phyloP scores from a whole-genome alignment of 2,113 vertebrate genomes.

The Ageneiosus marmoratus region DNA sequence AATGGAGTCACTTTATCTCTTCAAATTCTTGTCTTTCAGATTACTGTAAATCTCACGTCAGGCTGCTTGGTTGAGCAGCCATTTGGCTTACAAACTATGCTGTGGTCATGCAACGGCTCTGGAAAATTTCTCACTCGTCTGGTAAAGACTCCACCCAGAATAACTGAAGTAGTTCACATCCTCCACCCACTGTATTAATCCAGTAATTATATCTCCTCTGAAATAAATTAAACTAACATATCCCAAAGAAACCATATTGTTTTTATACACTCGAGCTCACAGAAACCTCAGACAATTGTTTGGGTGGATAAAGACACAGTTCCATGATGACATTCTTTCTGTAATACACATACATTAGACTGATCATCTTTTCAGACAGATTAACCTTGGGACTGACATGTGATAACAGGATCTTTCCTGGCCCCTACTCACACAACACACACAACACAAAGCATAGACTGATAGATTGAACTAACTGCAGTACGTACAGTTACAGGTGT shows the following conservation, averaged over 20 bases:
- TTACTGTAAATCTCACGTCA: not conserved
- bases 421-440: too few species aligned
- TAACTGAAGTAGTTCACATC: not conserved
- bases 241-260: not conserved
- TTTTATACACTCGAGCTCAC: not conserved
- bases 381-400: not conserved
- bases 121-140: constrained; percentile 29
- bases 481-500: not conserved
- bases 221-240: not conserved
- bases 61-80: constrained; percentile 5
- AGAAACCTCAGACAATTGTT: not conserved
- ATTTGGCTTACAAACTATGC: constrained; percentile 1
- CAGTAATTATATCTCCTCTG: too few species aligned
- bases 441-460: constrained; percentile 62
- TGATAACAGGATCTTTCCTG: not conserved
- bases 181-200: constrained; percentile 5
- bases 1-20: not conserved
- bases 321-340: not conserved
- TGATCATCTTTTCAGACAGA: not conserved
- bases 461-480: constrained; percentile 61
- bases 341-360: not conserved
- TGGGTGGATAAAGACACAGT: not conserved
- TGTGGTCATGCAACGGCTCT: constrained; percentile 16
- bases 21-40: not conserved
- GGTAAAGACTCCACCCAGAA: constrained; percentile 26